A percentile compares a stretch with the other conserved stretches of the same genome.
These are phyloP conservation scores for Bombus sibiricus DNA, from an alignment of 1,140 invertebrate genomes.

Conservation along the genomic window DNA sequence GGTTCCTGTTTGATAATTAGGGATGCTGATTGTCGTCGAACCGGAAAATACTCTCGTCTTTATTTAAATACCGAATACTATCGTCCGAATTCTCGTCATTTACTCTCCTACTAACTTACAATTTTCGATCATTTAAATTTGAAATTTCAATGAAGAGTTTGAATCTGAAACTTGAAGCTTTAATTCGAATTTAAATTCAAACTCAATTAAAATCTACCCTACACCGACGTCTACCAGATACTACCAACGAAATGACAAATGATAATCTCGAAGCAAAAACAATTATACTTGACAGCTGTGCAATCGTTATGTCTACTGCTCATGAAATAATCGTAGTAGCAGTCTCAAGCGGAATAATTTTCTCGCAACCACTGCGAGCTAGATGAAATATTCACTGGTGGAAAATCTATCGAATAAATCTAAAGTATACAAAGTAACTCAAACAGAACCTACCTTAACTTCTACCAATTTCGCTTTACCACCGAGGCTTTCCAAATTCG, in stretches of 20 bases:
- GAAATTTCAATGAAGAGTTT: neutral
- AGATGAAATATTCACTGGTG: neutral
- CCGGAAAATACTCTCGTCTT: neutral
- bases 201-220: neutral
- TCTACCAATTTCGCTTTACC: neutral
- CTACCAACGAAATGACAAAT: neutral
- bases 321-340: neutral
- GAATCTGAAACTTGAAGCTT: neutral
- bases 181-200: neutral
- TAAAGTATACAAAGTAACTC: neutral
- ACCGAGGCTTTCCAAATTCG: neutral
- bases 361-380: neutral
- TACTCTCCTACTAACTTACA: fast-evolving
- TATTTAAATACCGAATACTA: no score
- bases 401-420: constrained; percentile 51
- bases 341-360: neutral
- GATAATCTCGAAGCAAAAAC: neutral
- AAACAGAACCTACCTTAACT: neutral
- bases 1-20: constrained; percentile 29
- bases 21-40: constrained; percentile 19
- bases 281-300: neutral
- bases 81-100: constrained; percentile 12
- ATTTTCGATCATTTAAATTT: neutral
- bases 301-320: neutral
- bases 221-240: neutral